Conservation (phyloP, 2,113 vertebrate species). For the Phaethornis superciliosus region DNA sequence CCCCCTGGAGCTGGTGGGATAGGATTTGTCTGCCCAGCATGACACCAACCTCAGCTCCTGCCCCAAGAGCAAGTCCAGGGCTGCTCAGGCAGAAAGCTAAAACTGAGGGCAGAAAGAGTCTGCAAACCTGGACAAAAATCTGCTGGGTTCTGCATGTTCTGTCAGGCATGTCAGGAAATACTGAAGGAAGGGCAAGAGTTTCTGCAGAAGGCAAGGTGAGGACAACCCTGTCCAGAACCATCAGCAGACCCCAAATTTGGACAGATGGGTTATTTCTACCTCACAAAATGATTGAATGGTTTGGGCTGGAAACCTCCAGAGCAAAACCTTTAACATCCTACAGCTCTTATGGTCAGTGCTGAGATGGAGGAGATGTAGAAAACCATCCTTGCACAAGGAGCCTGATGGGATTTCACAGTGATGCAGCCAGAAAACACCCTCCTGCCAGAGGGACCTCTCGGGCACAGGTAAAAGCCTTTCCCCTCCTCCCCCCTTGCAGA, state of each 20-base stretch:
- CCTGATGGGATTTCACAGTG: background rate
- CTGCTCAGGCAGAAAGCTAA: background rate
- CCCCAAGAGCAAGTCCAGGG: background rate
- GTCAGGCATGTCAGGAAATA: background rate
- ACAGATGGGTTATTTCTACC: no score
- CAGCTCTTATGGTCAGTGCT: no score
- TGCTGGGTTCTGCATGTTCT: background rate
- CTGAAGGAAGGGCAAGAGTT: background rate
- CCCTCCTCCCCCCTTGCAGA: background rate
- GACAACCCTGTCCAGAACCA: rapidly evolving
- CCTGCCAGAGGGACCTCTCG: no score
- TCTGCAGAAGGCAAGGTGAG: background rate
- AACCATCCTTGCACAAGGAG: background rate
- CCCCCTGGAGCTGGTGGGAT: background rate
- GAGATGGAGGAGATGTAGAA: background rate
- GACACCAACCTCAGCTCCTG: background rate
- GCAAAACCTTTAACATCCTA: no score
- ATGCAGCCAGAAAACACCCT: background rate
- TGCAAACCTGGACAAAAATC: background rate
- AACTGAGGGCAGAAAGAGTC: background rate
- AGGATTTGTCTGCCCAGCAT: background rate
- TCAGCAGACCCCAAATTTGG: no score
- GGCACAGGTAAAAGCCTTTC: no score
- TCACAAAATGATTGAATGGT: no score
- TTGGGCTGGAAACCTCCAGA: no score